Evolutionary conservation across 2,888 invertebrate genomes (phyloP), one percentile per base, ranked within the genome.

Genomic region (Chrysolina oricalcia): DNA sequence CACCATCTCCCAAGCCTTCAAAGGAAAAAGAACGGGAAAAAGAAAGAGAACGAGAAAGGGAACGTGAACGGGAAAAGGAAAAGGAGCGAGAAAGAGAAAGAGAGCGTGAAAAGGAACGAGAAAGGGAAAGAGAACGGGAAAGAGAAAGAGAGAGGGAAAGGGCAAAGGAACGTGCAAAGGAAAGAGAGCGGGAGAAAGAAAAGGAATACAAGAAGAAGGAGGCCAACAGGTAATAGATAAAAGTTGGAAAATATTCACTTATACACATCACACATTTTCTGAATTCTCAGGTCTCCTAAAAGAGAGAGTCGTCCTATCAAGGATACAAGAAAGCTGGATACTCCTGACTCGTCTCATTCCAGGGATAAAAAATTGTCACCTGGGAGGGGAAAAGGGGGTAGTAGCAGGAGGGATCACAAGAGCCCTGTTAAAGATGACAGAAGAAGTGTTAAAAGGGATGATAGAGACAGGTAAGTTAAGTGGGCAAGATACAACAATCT

Each of bases 381-480:
- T 2, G 83, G 81, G 68, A 82, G 86, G 69, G 82, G 85, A 40
- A 86, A 87, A 73, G 83, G 79, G n/a, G 82, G 82, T 66, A 83
- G 83, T 64, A 84, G 80, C 27, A 82, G 86, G n/a, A 82, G 86
- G 63, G 85, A 85, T 68, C 85, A 87, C 71, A 88, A 87, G 76
- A 88, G 86, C 78, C 86, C 87, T 40, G 88, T 89, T 75, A 90
- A 90, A 83, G 91, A 91, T 66, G 90, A 88, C 66, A 85, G 87
- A 41, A 84, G 86, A 71, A 75, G 84, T 40, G 87, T 87, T 73
- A 88, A 87, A 79, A 85, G 86, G 74, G 91, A 90, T 83, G 93
- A 89, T 81, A 90, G 89, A 87, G 86, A 84, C 15, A 91, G 89
- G 85, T 85, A 72, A 80, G 77, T 63, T 46, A 8, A 35, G 35